phyloP scores from a whole-genome alignment of 2,797 vertebrate genomes.

The Synanceia verrucosa region DNA sequence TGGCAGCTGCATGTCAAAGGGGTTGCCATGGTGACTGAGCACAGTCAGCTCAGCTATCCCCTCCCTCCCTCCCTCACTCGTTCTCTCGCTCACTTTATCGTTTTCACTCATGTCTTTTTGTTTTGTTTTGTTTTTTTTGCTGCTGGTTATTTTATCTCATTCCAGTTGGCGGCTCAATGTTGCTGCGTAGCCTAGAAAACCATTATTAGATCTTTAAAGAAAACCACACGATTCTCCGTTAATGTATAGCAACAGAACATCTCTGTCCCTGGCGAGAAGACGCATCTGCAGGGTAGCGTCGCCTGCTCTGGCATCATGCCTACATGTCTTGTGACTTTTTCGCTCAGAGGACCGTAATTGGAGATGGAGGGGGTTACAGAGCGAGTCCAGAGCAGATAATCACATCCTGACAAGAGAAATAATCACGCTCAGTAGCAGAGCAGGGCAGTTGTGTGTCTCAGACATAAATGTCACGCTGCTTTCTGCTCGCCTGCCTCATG shows the following conservation, averaged over 20 bases:
- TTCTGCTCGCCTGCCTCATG: slow-evolving; percentile 41
- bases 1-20: slow-evolving; percentile 74
- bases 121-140: slow-evolving; percentile 16
- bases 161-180: slow-evolving; percentile 25
- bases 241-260: background rate
- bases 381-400: slow-evolving; percentile 65
- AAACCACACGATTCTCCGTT: slow-evolving; percentile 1
- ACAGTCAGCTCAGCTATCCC: slow-evolving; percentile 59
- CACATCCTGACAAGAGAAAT: slow-evolving; percentile 74
- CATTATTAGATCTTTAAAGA: slow-evolving; percentile 1
- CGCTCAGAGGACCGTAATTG: slow-evolving; percentile 52
- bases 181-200: background rate
- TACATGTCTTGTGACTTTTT: slow-evolving; percentile 46
- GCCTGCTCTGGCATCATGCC: slow-evolving; percentile 29
- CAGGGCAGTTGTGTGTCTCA: slow-evolving; percentile 46
- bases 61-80: slow-evolving; percentile 6
- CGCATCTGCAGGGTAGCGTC: slow-evolving; percentile 9
- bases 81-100: slow-evolving; percentile 26
- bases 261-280: background rate
- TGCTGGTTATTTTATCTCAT: slow-evolving; percentile 48
- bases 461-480: slow-evolving; percentile 65
- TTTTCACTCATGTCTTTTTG: slow-evolving; percentile 30
- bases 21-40: slow-evolving; percentile 80
- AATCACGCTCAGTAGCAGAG: slow-evolving; percentile 54
- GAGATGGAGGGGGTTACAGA: background rate